Percentiles rank a stretch among this genome's conserved stretches.
phyloP scores from a whole-genome alignment of 2,797 vertebrate genomes.

The Dipus sagitta region DNA sequence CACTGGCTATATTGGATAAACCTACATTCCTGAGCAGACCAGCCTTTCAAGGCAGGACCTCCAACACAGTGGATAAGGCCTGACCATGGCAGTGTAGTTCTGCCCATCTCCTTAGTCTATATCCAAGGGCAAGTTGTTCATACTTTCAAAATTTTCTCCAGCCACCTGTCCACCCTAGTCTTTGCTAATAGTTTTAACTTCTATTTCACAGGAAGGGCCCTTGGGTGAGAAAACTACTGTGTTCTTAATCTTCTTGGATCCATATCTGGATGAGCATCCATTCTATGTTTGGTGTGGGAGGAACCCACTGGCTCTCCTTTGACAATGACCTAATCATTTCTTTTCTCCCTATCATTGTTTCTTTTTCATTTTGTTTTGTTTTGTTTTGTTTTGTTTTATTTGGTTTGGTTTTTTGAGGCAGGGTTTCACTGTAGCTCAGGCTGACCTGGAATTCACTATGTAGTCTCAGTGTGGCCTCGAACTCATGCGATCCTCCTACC shows the following conservation, averaged over 20 bases:
- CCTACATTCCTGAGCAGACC: background rate
- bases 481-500: no score
- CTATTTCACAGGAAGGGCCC: background rate
- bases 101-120: background rate
- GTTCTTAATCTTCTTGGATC: background rate
- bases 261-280: accelerated
- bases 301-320: background rate
- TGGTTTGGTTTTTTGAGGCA: no score
- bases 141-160: background rate
- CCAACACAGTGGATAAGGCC: background rate
- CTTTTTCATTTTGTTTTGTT: background rate
- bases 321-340: background rate
- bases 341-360: background rate
- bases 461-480: no score
- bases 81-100: background rate
- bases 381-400: background rate
- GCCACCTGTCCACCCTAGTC: background rate
- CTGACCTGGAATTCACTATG: no score
- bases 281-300: background rate
- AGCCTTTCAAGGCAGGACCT: background rate
- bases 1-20: no score
- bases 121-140: background rate
- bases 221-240: background rate
- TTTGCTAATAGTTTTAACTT: conserved; percentile 7
- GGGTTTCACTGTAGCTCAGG: no score